Base-by-base conservation (phyloP, 2,888 invertebrate genomes). In the Pherbina coryleti region DNA sequence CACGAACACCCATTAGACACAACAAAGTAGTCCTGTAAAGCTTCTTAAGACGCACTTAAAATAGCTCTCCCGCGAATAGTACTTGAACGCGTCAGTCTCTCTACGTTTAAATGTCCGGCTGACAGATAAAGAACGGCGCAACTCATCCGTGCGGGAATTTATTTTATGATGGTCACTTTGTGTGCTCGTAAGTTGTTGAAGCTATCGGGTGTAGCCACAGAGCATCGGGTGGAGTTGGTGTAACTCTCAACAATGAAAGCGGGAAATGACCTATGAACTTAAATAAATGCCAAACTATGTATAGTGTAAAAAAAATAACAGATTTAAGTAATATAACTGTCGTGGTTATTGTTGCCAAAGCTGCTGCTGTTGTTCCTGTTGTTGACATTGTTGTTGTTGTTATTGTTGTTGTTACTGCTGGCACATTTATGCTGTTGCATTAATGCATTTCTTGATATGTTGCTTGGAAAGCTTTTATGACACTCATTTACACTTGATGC, bases 361-460 rank as follows among this genome's bases (percentile, higher is more conserved):
- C 49, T 55, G 34, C n/a, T 57, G n/a, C 19, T 44, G 31, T 51
- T 53, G 25, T 76, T 62, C 11, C 49, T 51, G 14, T 3, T 34
- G 31, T 19, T 70, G 17, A 22, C 51, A 22, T 72, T 72, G 19
- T 64, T 72, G 67, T 78, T 57, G 51, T 53, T 67, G 37, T 74
- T 55, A 28, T 64, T 49, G 5, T 62, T 37, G 34, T 28, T 74
- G 55, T 25, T 70, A 34, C 31, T 60, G 37, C 53, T 70, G 64
- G n/a, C n/a, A 31, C 64, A 64, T 64, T 31, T 31, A 64, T 64
- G 25, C 44, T 44, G 69, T 70, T 53, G 73, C 62, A 60, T 73
- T 62, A 73, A 73, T 62, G 73, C 60, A 73, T 62, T 62, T 37
- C 73, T 73, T 73, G n/a, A 71, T 55, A 53, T 71, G 71, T 55